These are phyloP conservation scores for Stictonetta naevosa DNA, from an alignment of 2,113 vertebrate genomes.

Conservation along the genomic window DNA sequence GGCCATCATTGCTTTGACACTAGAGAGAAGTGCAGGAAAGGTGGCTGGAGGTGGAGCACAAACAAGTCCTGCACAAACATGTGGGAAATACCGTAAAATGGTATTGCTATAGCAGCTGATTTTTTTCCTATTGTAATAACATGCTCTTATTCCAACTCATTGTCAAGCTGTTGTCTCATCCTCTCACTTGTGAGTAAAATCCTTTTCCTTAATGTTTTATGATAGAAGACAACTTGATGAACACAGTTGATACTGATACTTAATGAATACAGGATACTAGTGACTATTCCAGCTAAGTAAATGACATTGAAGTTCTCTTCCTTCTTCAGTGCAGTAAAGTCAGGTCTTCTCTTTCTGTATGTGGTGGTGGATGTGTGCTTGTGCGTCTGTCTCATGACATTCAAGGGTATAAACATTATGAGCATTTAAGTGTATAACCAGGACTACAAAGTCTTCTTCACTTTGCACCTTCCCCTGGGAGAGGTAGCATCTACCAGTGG, in stretches of 20 bases:
- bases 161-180: not conserved
- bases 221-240: not conserved
- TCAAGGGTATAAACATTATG: not conserved
- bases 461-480: not conserved
- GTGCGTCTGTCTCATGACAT: not conserved
- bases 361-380: not conserved
- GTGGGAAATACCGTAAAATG: not conserved
- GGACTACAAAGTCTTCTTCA: not conserved
- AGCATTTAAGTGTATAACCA: not conserved
- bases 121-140: not conserved
- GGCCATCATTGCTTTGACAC: not conserved
- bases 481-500: not conserved
- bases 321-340: not conserved
- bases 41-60: not conserved
- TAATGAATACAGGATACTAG: not conserved
- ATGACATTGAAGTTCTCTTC: not conserved
- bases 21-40: not conserved
- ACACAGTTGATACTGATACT: not conserved
- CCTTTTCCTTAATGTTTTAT: not conserved
- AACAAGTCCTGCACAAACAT: not conserved
- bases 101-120: not conserved
- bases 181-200: not conserved
- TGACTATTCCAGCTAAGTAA: not conserved
- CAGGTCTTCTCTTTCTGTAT: not conserved
- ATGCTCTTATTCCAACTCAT: not conserved